A percentile compares a stretch with the other conserved stretches of the same genome.
phyloP scores from a whole-genome alignment of 2,113 vertebrate species.

The Tonatia bakeri region DNA sequence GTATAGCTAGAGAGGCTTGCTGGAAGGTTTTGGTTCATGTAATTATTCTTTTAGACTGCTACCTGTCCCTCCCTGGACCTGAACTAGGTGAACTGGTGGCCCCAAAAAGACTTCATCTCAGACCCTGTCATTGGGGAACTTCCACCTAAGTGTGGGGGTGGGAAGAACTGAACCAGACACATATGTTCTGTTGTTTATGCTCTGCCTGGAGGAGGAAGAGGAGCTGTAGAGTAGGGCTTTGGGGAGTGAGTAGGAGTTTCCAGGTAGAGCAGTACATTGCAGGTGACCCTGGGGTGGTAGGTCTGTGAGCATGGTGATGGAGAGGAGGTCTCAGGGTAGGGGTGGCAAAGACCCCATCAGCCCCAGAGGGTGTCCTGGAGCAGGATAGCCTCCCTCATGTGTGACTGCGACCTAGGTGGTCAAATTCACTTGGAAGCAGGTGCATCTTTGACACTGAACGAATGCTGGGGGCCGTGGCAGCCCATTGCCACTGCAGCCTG shows the following conservation, averaged over 20 bases:
- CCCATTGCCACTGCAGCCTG: background rate
- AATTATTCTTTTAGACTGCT: background rate
- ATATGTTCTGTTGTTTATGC: background rate
- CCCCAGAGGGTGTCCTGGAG: background rate
- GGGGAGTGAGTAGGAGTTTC: background rate
- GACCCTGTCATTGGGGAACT: background rate
- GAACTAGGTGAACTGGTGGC: background rate
- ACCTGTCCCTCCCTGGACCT: background rate
- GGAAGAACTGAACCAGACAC: background rate
- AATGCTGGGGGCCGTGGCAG: background rate
- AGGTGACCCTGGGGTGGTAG: too few relatives aligned
- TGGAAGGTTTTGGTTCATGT: background rate
- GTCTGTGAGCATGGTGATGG: too few relatives aligned
- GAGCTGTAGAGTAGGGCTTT: background rate
- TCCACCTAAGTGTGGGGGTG: background rate
- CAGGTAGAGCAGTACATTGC: too few relatives aligned
- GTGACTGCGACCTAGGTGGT: background rate
- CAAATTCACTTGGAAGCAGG: background rate
- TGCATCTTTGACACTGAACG: background rate
- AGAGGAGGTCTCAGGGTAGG: background rate
- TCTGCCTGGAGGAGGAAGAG: background rate
- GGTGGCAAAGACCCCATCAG: background rate
- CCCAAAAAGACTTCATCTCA: background rate
- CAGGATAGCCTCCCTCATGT: background rate
- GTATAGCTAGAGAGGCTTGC: background rate